Evolutionary conservation across 2,888 invertebrate species (phyloP).

Genomic region (Habrosyne pyritoides): DNA sequence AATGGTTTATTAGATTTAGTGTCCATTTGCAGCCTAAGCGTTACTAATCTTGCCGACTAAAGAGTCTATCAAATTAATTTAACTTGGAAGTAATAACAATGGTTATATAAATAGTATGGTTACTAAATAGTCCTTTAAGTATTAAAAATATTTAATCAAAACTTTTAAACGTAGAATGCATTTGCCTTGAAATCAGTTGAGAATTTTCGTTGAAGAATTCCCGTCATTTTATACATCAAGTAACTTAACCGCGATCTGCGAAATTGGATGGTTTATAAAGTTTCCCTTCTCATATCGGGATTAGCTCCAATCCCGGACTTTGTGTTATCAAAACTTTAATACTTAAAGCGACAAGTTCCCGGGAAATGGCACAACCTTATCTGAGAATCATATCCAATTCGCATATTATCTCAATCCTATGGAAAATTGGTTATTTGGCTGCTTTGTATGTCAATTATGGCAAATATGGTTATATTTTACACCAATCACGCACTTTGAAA

Average conservation of each 20-base stretch:
- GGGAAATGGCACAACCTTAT: slow-evolving; percentile 51
- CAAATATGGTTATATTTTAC: slow-evolving; percentile 61
- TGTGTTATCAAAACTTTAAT: slow-evolving; percentile 67
- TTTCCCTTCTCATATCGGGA: slow-evolving; percentile 50
- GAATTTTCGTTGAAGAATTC: slow-evolving; percentile 24
- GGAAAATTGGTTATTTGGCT: slow-evolving; percentile 54
- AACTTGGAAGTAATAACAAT: no score
- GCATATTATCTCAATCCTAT: slow-evolving; percentile 67
- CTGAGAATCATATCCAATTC: slow-evolving; percentile 57
- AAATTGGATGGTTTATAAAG: slow-evolving; percentile 64
- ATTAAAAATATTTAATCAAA: no score
- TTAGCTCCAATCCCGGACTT: slow-evolving; percentile 52
- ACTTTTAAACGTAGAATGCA: slow-evolving; percentile 11
- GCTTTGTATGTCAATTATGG: slow-evolving; percentile 55
- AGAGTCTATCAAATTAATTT: neutral
- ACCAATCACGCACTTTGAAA: slow-evolving; percentile 26
- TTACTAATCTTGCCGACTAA: neutral
- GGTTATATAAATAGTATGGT: no score
- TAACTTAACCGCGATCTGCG: slow-evolving; percentile 45
- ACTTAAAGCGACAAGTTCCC: slow-evolving; percentile 51
- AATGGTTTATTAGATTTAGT: neutral
- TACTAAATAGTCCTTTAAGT: no score
- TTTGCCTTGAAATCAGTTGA: slow-evolving; percentile 18
- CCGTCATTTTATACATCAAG: slow-evolving; percentile 33
- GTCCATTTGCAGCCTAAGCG: neutral